A percentile compares a stretch with the other conserved stretches of the same genome.
Conservation (phyloP, 2,797 vertebrate species). For the Myiotriccus ornatus region DNA sequence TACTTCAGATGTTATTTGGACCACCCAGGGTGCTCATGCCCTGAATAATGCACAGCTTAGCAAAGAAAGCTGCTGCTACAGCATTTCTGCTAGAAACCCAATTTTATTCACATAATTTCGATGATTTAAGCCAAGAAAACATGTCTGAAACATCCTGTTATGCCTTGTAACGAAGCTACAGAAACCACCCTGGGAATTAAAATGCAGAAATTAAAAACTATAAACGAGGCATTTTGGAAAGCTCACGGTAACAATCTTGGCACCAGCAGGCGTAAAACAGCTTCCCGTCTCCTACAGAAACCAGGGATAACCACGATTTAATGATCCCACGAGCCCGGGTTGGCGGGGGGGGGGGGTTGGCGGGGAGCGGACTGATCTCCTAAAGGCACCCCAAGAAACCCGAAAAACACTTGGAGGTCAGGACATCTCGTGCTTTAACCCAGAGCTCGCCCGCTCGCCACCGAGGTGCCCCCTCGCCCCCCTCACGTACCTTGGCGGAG, state of each 20-base stretch:
- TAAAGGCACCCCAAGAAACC: background rate
- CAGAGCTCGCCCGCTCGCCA: background rate
- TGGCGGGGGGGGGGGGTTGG: no score
- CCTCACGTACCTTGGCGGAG: background rate
- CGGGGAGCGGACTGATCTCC: background rate
- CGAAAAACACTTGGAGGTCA: background rate
- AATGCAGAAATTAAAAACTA: background rate
- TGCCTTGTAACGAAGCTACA: background rate
- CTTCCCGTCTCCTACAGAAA: background rate
- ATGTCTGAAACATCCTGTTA: background rate
- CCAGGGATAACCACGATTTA: accelerated
- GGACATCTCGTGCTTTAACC: background rate
- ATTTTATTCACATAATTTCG: background rate
- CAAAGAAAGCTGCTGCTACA: background rate
- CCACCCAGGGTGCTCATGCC: accelerated
- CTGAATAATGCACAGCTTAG: accelerated
- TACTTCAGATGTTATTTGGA: background rate
- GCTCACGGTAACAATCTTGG: accelerated
- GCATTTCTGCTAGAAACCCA: background rate
- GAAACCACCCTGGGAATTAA: background rate
- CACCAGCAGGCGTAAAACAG: background rate
- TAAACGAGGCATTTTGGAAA: background rate
- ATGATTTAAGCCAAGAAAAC: background rate
- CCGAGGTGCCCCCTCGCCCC: no score
- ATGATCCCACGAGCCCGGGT: accelerated